Base-by-base conservation (phyloP, 2,888 invertebrate genomes). In the Synergus laeviventris region DNA sequence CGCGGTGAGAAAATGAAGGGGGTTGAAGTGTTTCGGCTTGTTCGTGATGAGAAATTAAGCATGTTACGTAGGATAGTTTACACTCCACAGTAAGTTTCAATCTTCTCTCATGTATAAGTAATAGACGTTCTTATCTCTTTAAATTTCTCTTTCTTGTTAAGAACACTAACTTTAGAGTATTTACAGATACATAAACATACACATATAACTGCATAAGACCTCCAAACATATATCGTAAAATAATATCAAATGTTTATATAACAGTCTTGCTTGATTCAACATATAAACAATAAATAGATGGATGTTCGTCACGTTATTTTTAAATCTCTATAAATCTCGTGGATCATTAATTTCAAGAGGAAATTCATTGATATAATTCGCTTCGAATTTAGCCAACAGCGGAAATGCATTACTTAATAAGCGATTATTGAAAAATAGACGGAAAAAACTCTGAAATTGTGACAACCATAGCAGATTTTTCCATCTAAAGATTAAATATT, bases 1-100 rank as follows among this genome's bases (percentile, higher is more conserved):
- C 54, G 54, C 21, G 45, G 5, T 36, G 49, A 66, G 54, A 56
- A 78, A 78, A 78, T 74, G 76, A 61, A 76, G 59, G 76, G 49
- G 38, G 36, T 45, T 74, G 56, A 21, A 64, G 62, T 64, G 39
- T 49, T 49, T 49, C 49, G 49, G 49, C n/a, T 49, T 49, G 49
- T 49, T 49, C 49, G n/a, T 49, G n/a, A 60, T 60, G 60, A 60
- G 60, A 60, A 60, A 36, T 18, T 36, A 64, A 64, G 62, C 62
- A 39, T 39, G 62, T 64, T 64, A 14, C 14, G 39, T 64, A 39
- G 12, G 39, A 42, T 39, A 64, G 38, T 64, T 64, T 64, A 64
- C 62, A 64, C 62, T 62, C 38, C 39, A 18, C 14, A 66, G 42
- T 45, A 21, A 66, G 18, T 66, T 66, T 66, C 66, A 66, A 24